Base-by-base conservation (phyloP, 1,140 invertebrate genomes). In the Dendroctonus ponderosae region DNA sequence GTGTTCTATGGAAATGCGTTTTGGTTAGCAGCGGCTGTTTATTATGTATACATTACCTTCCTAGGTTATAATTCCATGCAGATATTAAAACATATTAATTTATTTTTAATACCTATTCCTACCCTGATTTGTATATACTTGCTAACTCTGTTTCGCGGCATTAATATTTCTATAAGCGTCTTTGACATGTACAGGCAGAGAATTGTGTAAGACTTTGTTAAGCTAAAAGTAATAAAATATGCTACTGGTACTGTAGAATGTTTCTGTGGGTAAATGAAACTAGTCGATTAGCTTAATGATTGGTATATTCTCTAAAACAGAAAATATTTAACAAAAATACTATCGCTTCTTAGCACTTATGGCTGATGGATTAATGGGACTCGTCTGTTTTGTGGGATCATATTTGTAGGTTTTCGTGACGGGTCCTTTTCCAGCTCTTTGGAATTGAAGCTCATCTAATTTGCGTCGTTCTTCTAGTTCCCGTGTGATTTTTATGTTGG, bases 11-110 rank as follows among this genome's bases (percentile, higher is more conserved):
- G 95, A 15, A 99, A 99, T 79, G 89, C 93, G 0, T 87, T 98
- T 70, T 99, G 96, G 96, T 83, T 98, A 12, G 85, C 96, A 58
- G 94, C 93, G 40, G 81, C 93, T 64, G 83, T 88, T 63, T 99
- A 99, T 79, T 99, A 99, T 75, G 82, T 97, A 66, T 99, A 99
- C 77, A 98, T 99, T 69, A 98, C 96, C 52, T 99, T 99, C 79
- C 85, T 99, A 66, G 97, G 97, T 69, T 99, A 98, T 78, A 96
- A 92, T 80, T 93, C 92, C 79, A 85, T 99, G 71, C 92, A 95
- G 53, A 92, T 94, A 78, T 81, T 98, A 48, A 88, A 93, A 72
- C 93, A 92, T 72, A 95, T 94, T 0, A 85, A 96, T 74, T 80
- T 91, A 43, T 89, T 99, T 77, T 83, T 99, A 61, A 89, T 93